Evolutionary conservation across 2,888 invertebrate species (phyloP).

Genomic region (Anthophora plumipes): DNA sequence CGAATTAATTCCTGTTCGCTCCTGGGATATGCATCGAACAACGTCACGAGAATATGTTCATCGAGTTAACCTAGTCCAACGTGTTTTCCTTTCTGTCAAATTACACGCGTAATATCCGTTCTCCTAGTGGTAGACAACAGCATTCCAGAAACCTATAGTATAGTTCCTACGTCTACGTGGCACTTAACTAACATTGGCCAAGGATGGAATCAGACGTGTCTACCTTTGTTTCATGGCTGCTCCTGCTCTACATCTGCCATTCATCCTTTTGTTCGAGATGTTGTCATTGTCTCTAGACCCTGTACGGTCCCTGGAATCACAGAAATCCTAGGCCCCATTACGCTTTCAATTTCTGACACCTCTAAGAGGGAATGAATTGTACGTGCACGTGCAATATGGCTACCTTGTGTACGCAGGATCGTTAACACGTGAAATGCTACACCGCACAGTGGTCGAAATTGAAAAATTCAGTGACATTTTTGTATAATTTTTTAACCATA

Average conservation of each 20-base stretch:
- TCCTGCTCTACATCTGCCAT: conserved; percentile 57
- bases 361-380: neutral
- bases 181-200: conserved; percentile 34
- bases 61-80: neutral
- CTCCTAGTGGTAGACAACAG: neutral
- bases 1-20: conserved; percentile 19
- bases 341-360: conserved; percentile 20
- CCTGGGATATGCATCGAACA: neutral
- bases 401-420: conserved; percentile 65
- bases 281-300: conserved; percentile 73
- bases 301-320: conserved; percentile 30
- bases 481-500: too few species aligned
- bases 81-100: conserved; percentile 14
- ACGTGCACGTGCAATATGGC: neutral
- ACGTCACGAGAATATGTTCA: neutral
- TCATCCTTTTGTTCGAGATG: conserved; percentile 76
- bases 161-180: conserved; percentile 15
- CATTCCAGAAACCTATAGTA: conserved; percentile 20
- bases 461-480: too few species aligned
- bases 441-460: too few species aligned
- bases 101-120: conserved; percentile 20
- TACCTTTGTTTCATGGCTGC: conserved; percentile 19
- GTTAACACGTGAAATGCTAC: too few species aligned
- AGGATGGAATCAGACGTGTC: conserved; percentile 44
- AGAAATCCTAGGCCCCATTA: conserved; percentile 14